A percentile compares a stretch with the other conserved stretches of the same genome.
Conservation (phyloP, 1,140 invertebrate species). For the Camponotus vicinus region DNA sequence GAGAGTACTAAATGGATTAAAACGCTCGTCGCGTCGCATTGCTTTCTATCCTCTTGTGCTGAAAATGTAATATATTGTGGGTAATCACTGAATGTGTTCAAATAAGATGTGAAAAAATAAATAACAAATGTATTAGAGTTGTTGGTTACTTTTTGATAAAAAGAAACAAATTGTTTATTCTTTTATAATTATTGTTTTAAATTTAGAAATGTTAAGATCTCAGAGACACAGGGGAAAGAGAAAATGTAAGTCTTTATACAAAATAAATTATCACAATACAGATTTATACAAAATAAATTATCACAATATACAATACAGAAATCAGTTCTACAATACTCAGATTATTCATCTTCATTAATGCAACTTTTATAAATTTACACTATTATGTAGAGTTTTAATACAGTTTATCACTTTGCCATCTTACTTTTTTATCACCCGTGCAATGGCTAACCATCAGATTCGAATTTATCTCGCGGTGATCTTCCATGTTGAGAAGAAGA, state of each 20-base stretch:
- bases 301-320: neutral
- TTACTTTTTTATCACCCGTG: neutral
- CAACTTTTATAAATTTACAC: neutral
- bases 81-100: neutral
- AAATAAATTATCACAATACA: slow-evolving; percentile 20
- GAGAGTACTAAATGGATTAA: slow-evolving; percentile 69
- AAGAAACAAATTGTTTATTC: neutral
- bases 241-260: neutral
- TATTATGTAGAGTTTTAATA: neutral
- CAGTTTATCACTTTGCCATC: neutral
- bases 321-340: neutral
- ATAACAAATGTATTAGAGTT: neutral
- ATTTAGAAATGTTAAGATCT: neutral
- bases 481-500: neutral
- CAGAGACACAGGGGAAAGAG: neutral
- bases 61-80: slow-evolving; percentile 14
- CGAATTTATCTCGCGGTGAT: neutral
- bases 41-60: neutral
- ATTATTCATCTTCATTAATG: neutral
- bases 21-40: slow-evolving; percentile 50
- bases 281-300: slow-evolving; percentile 24
- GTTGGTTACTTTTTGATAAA: neutral
- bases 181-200: neutral
- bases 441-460: neutral
- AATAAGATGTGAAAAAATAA: neutral